phyloP scores from a whole-genome alignment of 2,797 vertebrate species.

The Poliocrania exsul region DNA sequence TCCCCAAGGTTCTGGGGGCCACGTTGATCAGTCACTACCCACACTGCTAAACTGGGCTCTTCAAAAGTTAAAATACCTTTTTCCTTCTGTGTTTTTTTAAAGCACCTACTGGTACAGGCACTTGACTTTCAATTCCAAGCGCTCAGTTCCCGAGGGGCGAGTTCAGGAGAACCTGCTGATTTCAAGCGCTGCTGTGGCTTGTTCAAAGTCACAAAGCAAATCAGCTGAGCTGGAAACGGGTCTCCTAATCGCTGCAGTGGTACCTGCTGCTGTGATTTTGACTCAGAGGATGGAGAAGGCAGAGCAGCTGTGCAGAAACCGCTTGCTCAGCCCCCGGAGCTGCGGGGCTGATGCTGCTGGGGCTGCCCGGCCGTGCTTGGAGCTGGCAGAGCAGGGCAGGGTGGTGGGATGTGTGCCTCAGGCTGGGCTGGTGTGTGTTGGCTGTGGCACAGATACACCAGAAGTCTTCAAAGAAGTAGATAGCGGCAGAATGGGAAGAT shows the following conservation, averaged over 20 bases:
- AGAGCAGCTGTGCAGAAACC: not conserved
- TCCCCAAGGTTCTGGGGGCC: not conserved
- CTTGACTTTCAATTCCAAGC: not conserved
- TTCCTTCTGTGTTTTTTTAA: not conserved
- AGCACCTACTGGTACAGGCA: not conserved
- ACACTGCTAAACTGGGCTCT: not conserved
- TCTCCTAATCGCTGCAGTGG: not conserved
- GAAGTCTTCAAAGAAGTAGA: not conserved
- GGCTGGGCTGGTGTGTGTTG: not conserved
- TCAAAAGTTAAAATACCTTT: not conserved
- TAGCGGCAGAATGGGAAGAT: not conserved
- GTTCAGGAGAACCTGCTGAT: not conserved
- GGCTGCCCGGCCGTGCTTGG: not conserved
- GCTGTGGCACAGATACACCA: not conserved
- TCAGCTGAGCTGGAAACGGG: not conserved
- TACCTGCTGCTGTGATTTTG: not conserved
- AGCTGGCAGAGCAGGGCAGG: not conserved
- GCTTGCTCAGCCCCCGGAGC: fast-evolving
- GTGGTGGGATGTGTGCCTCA: not conserved
- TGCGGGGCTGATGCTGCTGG: not conserved
- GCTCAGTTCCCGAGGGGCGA: not conserved
- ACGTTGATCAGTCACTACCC: fast-evolving
- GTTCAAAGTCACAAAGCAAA: not conserved
- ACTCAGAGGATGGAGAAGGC: not conserved
- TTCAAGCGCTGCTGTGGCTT: not conserved